These are phyloP conservation scores for Myiopsitta monachus DNA, from an alignment of 2,113 vertebrate genomes.

Conservation along the genomic window DNA sequence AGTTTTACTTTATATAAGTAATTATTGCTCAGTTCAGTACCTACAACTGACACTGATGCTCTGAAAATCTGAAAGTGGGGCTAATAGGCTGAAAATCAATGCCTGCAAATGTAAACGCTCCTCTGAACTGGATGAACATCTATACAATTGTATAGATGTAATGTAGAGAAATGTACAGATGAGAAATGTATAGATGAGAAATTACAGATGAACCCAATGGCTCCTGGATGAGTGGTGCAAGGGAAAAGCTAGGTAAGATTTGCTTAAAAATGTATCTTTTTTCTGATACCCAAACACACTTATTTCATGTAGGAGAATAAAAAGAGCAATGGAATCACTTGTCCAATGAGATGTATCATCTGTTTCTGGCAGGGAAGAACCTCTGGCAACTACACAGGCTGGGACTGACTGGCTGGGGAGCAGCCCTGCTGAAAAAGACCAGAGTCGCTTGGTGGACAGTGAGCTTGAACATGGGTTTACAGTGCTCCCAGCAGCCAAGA, in stretches of 20 bases:
- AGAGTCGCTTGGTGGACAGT: no score
- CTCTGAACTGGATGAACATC: neutral
- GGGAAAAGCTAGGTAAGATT: neutral
- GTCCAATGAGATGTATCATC: neutral
- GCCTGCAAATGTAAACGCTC: neutral
- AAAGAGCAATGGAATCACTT: neutral
- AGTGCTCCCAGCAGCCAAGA: neutral
- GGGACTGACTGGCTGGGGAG: neutral
- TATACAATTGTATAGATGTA: neutral
- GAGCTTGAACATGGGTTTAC: neutral
- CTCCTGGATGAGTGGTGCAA: neutral
- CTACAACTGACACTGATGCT: neutral
- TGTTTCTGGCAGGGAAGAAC: neutral
- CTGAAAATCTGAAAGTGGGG: neutral
- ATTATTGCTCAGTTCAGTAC: neutral
- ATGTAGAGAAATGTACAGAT: neutral
- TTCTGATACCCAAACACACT: neutral
- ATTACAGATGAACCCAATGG: neutral
- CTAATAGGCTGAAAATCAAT: neutral
- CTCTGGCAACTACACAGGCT: no score
- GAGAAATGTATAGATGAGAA: neutral
- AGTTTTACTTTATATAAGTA: neutral
- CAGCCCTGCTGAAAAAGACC: neutral
- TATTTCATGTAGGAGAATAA: neutral
- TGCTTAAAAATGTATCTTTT: neutral